These are phyloP conservation scores for Eremophila alpestris DNA, from an alignment of 2,797 vertebrate species.

Conservation along the genomic window DNA sequence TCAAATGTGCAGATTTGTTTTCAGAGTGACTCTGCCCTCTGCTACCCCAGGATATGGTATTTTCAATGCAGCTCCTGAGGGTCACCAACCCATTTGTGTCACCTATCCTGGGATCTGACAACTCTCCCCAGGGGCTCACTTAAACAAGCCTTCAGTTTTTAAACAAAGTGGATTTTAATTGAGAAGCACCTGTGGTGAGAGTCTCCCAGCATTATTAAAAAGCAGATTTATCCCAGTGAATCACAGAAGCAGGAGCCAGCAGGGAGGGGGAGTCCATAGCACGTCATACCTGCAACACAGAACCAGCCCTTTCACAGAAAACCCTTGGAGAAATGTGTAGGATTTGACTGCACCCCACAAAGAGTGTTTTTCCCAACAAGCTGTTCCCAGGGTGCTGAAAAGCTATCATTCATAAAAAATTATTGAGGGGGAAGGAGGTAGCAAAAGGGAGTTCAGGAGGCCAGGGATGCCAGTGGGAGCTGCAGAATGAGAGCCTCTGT, in stretches of 20 bases:
- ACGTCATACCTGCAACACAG: slow-evolving; percentile 69
- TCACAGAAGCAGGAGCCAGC: not conserved
- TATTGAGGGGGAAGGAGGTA: slow-evolving; percentile 70
- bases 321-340: slow-evolving; percentile 58
- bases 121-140: slow-evolving; percentile 46
- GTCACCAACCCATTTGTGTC: slow-evolving; percentile 41
- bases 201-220: slow-evolving; percentile 23
- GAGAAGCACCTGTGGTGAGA: slow-evolving; percentile 53
- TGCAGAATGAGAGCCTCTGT: slow-evolving; percentile 76
- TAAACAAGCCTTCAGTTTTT: slow-evolving; percentile 67
- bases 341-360: slow-evolving; percentile 65
- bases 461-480: slow-evolving; percentile 70
- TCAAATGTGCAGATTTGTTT: slow-evolving; percentile 13
- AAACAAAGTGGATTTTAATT: slow-evolving; percentile 72
- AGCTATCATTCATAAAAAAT: slow-evolving; percentile 80
- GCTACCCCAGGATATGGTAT: not conserved
- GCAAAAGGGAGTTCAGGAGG: slow-evolving; percentile 76
- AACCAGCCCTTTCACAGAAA: slow-evolving; percentile 58
- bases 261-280: not conserved
- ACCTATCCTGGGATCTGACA: slow-evolving; percentile 46
- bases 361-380: slow-evolving; percentile 66
- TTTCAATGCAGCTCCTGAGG: slow-evolving; percentile 35
- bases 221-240: slow-evolving; percentile 37
- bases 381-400: slow-evolving; percentile 76
- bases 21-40: slow-evolving; percentile 35